phyloP scores from a whole-genome alignment of 2,888 invertebrate species.

The Masnerella sp. region DNA sequence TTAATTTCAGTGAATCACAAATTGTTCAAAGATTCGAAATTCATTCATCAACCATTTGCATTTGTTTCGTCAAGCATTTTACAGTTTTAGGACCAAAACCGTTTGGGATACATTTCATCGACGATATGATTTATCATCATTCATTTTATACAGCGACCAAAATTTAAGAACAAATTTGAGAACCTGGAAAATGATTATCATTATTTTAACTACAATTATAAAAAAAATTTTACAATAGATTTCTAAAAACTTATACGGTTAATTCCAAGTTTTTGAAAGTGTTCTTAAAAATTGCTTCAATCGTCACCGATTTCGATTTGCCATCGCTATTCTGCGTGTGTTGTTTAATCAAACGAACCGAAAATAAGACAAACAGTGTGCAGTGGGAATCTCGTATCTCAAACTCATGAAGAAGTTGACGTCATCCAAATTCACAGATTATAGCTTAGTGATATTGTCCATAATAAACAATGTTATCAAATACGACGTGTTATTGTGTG shows the following conservation, averaged over 20 bases:
- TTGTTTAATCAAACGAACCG: constrained; percentile 25
- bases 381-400: not conserved
- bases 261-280: constrained; percentile 28
- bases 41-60: constrained; percentile 33
- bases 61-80: constrained; percentile 49
- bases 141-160: constrained; percentile 19
- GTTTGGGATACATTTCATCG: constrained; percentile 19
- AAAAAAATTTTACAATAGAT: too few species aligned
- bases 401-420: not conserved
- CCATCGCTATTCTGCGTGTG: constrained; percentile 36
- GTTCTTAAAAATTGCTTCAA: constrained; percentile 12
- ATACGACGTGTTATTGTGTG: constrained; percentile 28
- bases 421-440: too few species aligned
- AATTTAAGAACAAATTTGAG: constrained; percentile 20
- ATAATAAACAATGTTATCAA: constrained; percentile 27
- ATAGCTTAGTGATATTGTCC: constrained; percentile 12
- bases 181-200: constrained; percentile 2
- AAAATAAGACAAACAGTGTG: constrained; percentile 5
- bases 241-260: too few species aligned
- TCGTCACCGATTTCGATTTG: constrained; percentile 17
- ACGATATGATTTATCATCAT: constrained; percentile 31
- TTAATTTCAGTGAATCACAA: constrained; percentile 17
- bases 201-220: too few species aligned
- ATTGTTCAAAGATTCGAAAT: constrained; percentile 8
- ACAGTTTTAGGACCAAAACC: constrained; percentile 35